These are phyloP conservation scores for Drosophila ezoana DNA, from an alignment of 2,888 invertebrate genomes.

Conservation along the genomic window DNA sequence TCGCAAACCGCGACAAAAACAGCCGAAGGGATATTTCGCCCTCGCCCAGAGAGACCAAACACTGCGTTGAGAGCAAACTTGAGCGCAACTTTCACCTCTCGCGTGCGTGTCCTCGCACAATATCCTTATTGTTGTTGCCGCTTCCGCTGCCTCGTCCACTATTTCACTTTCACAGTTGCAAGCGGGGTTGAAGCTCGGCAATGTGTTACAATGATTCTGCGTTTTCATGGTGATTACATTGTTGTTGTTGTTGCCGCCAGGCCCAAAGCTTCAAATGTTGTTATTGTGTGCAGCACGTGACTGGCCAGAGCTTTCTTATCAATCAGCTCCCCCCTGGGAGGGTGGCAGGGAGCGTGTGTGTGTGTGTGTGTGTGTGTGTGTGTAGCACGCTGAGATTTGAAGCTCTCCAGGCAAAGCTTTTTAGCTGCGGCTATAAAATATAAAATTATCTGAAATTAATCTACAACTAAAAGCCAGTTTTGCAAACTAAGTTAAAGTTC, in stretches of 20 bases:
- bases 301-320: slow-evolving; percentile 67
- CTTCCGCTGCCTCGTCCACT: slow-evolving; percentile 42
- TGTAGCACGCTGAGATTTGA: slow-evolving; percentile 24
- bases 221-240: slow-evolving; percentile 62
- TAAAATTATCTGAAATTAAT: not conserved
- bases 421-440: not conserved
- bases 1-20: slow-evolving; percentile 46
- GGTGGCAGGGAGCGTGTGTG: not conserved
- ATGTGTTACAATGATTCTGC: slow-evolving; percentile 76
- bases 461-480: not conserved
- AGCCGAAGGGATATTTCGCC: slow-evolving; percentile 51
- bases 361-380: not conserved
- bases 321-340: slow-evolving; percentile 17
- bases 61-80: slow-evolving; percentile 18
- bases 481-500: too few relatives aligned
- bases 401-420: slow-evolving; percentile 30
- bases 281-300: slow-evolving; percentile 79
- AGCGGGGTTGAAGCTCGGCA: slow-evolving; percentile 15
- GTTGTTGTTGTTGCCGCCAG: slow-evolving; percentile 28
- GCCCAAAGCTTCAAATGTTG: slow-evolving; percentile 59
- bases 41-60: slow-evolving; percentile 32
- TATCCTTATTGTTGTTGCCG: slow-evolving; percentile 55
- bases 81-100: slow-evolving; percentile 66
- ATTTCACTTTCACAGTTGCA: slow-evolving; percentile 70
- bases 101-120: slow-evolving; percentile 71